Conservation (phyloP, 1,140 invertebrate species). For the Phortica variegata region DNA sequence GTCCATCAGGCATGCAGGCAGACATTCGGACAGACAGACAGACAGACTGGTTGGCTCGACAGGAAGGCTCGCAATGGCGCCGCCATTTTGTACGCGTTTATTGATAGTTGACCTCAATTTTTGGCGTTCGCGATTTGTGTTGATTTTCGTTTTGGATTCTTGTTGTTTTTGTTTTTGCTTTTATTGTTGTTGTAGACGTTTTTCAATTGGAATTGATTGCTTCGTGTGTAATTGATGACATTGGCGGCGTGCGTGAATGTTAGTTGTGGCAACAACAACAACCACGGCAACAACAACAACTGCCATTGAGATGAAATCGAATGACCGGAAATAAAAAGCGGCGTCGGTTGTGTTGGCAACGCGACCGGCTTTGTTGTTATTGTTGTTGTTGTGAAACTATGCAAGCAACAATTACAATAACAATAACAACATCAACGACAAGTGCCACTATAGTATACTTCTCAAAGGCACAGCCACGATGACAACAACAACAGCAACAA, state of each 20-base stretch:
- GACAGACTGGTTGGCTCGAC: not conserved
- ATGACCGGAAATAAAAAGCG: slow-evolving; percentile 3
- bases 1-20: too few species aligned
- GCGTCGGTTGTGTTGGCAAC: not conserved
- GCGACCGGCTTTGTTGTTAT: slow-evolving; percentile 5
- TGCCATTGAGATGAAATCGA: slow-evolving; percentile 9
- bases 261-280: slow-evolving; percentile 13
- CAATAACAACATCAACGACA: not conserved
- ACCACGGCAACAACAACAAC: slow-evolving; percentile 6
- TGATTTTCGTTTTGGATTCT: slow-evolving; percentile 34
- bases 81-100: not conserved
- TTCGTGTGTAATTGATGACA: slow-evolving; percentile 50
- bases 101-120: slow-evolving; percentile 31
- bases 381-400: slow-evolving; percentile 15
- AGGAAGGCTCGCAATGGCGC: not conserved
- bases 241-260: slow-evolving; percentile 10
- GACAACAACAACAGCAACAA: too few species aligned
- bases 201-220: slow-evolving; percentile 18
- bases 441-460: too few species aligned
- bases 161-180: slow-evolving; percentile 8
- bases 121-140: too few species aligned
- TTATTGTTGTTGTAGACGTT: not conserved
- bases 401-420: slow-evolving; percentile 13
- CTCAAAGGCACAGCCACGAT: too few species aligned
- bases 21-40: too few species aligned